phyloP scores from a whole-genome alignment of 2,888 invertebrate species.

The Siphlonurus alternatus region DNA sequence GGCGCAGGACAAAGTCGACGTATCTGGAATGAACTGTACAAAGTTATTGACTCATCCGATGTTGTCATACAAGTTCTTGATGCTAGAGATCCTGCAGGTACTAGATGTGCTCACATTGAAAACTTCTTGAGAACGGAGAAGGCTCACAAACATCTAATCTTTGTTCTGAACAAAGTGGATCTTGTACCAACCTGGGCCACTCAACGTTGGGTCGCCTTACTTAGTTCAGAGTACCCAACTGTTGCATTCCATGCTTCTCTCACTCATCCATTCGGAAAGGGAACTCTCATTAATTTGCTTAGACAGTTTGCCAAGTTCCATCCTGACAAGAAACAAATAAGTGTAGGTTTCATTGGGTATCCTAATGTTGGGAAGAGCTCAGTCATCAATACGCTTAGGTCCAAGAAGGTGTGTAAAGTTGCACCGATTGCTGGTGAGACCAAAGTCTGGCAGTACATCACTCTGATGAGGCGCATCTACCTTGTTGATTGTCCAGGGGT shows the following conservation, averaged over 20 bases:
- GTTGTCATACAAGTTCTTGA: slow-evolving; percentile 91
- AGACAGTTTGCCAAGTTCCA: slow-evolving; percentile 93
- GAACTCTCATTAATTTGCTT: slow-evolving; percentile 86
- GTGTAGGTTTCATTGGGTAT: slow-evolving; percentile 97
- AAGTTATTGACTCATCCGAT: slow-evolving; percentile 98
- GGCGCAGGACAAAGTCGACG: slow-evolving; percentile 89
- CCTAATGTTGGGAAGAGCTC: slow-evolving; percentile 99
- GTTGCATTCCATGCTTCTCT: slow-evolving; percentile 98
- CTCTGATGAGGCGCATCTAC: slow-evolving; percentile 91
- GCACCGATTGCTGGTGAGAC: slow-evolving; percentile 98
- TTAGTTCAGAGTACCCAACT: slow-evolving; percentile 92
- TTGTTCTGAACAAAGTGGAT: slow-evolving; percentile 93
- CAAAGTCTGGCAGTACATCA: slow-evolving; percentile 99
- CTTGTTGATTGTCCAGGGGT: slow-evolving; percentile 98
- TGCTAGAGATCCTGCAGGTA: slow-evolving; percentile 94
- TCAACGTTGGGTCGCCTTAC: slow-evolving; percentile 89
- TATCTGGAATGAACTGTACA: slow-evolving; percentile 98
- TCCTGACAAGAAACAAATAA: slow-evolving; percentile 93
- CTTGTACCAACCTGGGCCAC: slow-evolving; percentile 97
- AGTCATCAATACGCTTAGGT: slow-evolving; percentile 87
- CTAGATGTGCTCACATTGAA: slow-evolving; percentile 82
- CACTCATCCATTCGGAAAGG: slow-evolving; percentile 96
- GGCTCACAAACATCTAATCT: slow-evolving; percentile 91
- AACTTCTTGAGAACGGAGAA: slow-evolving; percentile 88
- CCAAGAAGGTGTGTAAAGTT: slow-evolving; percentile 95